Evolutionary conservation across 2,888 invertebrate genomes (phyloP).

Genomic region (Atherix ibis): DNA sequence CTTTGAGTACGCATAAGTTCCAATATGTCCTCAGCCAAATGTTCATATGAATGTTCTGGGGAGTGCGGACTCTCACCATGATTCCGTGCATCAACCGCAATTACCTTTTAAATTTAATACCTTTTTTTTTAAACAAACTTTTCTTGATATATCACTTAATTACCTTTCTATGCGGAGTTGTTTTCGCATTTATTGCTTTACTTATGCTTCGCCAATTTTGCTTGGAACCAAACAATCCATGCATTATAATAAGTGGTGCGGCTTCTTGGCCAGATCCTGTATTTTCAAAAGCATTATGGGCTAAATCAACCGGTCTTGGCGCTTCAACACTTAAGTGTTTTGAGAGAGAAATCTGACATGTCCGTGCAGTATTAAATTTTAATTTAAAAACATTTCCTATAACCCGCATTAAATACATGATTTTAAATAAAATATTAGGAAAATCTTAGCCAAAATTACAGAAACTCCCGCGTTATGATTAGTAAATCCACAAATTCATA

Average conservation of each 20-base stretch:
- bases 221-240: constrained; percentile 77
- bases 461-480: too few species aligned
- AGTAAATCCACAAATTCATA: too few species aligned
- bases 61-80: constrained; percentile 88
- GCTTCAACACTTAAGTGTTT: too few species aligned
- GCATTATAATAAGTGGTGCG: constrained; percentile 65
- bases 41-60: constrained; percentile 50
- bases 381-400: too few species aligned
- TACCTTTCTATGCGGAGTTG: constrained; percentile 47
- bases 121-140: neutral
- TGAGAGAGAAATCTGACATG: too few species aligned
- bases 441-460: too few species aligned
- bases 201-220: constrained; percentile 73
- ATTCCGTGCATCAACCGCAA: constrained; percentile 79
- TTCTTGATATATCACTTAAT: neutral
- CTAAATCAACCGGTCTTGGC: constrained; percentile 51
- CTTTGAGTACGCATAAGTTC: constrained; percentile 46
- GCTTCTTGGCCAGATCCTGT: constrained; percentile 22
- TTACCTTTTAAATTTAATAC: constrained; percentile 34
- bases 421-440: too few species aligned
- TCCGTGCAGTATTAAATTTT: too few species aligned
- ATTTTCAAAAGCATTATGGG: constrained; percentile 50
- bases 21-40: constrained; percentile 58
- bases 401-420: too few species aligned
- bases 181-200: constrained; percentile 42